Evolutionary conservation across 2,113 vertebrate genomes (phyloP).

Genomic region (Triplophysa tibetana): DNA sequence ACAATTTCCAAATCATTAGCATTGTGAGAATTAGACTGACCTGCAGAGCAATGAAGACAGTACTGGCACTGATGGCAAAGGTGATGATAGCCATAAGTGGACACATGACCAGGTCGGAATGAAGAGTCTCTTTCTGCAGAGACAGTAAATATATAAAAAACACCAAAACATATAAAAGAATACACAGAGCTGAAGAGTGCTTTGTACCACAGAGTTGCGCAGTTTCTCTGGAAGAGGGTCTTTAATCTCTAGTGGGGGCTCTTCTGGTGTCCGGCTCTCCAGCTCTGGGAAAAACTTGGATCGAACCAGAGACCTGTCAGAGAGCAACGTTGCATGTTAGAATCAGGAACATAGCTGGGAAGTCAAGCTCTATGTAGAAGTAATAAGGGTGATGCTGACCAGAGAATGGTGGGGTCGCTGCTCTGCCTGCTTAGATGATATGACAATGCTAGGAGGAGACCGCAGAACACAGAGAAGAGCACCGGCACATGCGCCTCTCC

Average conservation of each 20-base stretch:
- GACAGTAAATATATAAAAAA: not conserved
- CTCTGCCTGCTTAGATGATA: slow-evolving; percentile 91
- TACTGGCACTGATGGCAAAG: slow-evolving; percentile 91
- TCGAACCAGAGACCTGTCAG: slow-evolving; percentile 80
- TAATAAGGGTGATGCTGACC: slow-evolving; percentile 69
- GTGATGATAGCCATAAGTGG: slow-evolving; percentile 86
- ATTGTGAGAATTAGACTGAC: slow-evolving; percentile 61
- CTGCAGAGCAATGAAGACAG: slow-evolving; percentile 89
- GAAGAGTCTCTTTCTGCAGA: slow-evolving; percentile 83
- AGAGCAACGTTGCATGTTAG: not conserved
- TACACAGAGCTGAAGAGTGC: not conserved
- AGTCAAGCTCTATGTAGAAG: not conserved
- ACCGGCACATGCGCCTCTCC: slow-evolving; percentile 88
- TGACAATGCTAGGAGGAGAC: slow-evolving; percentile 84
- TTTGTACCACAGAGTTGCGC: slow-evolving; percentile 81
- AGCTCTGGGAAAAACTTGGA: slow-evolving; percentile 85
- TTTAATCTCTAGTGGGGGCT: slow-evolving; percentile 81
- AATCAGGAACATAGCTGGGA: not conserved
- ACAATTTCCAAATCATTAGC: not conserved
- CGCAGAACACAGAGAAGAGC: slow-evolving; percentile 89
- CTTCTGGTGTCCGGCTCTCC: slow-evolving; percentile 81
- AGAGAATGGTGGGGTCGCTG: slow-evolving; percentile 87
- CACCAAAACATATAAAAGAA: not conserved
- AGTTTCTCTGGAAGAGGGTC: slow-evolving; percentile 89
- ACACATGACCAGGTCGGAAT: slow-evolving; percentile 89